phyloP scores from a whole-genome alignment of 2,113 vertebrate species.

The Zonotrichia leucophrys region DNA sequence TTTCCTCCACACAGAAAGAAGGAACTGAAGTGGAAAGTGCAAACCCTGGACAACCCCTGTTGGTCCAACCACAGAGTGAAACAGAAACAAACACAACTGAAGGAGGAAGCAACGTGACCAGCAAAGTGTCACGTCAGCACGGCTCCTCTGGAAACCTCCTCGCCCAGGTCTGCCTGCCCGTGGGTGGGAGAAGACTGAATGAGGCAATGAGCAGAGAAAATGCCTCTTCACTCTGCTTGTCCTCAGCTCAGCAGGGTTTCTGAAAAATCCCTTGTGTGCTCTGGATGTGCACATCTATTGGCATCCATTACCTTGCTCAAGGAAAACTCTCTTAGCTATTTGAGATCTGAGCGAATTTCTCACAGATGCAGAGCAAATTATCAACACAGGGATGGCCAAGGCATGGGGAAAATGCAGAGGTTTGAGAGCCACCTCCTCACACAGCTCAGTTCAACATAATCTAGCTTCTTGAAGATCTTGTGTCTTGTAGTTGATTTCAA shows the following conservation, averaged over 20 bases:
- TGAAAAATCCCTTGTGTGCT: neutral
- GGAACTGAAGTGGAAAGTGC: constrained; percentile 16
- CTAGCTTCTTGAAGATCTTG: neutral
- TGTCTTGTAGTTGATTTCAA: neutral
- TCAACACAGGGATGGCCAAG: accelerated
- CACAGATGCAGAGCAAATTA: neutral
- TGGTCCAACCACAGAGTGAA: neutral
- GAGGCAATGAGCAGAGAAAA: neutral
- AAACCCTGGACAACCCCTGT: neutral
- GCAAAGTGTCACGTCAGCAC: neutral
- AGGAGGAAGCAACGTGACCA: neutral
- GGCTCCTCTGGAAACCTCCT: neutral
- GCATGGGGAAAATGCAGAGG: accelerated
- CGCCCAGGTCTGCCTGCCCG: neutral
- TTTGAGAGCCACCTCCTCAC: neutral
- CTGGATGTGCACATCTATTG: neutral
- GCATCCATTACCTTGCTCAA: neutral
- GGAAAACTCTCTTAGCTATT: neutral
- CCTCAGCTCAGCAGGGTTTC: neutral
- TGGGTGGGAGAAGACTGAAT: neutral
- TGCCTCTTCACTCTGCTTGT: neutral
- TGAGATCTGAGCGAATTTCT: neutral
- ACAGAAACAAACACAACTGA: neutral
- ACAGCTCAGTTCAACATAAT: neutral
- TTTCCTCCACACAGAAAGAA: constrained; percentile 3